Evolutionary conservation across 2,113 vertebrate species (phyloP).

Genomic region (Neotoma lepida): DNA sequence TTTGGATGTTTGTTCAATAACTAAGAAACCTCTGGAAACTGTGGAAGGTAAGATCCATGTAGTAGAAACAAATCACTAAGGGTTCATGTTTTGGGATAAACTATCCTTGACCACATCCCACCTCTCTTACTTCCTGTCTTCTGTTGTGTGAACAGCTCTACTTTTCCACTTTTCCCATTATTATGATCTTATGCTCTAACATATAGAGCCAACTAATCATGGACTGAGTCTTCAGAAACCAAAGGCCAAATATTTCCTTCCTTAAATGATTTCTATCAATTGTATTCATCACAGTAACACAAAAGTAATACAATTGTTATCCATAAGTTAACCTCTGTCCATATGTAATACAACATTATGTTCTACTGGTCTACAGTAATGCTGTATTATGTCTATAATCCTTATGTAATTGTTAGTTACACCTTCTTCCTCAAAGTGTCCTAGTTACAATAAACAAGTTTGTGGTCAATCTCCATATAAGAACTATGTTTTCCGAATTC

Average conservation of each 20-base stretch:
- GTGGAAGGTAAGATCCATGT: not conserved
- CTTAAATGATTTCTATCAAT: not conserved
- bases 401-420: not conserved
- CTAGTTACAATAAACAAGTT: not conserved
- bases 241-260: not conserved
- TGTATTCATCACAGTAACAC: not conserved
- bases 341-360: not conserved
- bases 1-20: not conserved
- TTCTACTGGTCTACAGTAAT: no score
- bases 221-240: not conserved
- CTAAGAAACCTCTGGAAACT: not conserved
- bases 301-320: not conserved
- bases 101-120: not conserved
- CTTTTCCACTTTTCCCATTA: not conserved
- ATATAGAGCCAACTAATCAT: not conserved
- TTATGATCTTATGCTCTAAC: not conserved
- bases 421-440: not conserved
- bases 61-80: not conserved
- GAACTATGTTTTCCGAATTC: not conserved
- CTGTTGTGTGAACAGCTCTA: not conserved
- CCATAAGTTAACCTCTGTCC: not conserved
- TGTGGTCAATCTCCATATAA: not conserved
- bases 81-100: not conserved
- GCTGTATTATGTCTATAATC: not conserved
- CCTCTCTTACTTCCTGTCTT: not conserved